Conservation (phyloP, 2,113 vertebrate species). For the Pseudolaguvia tuberculata region DNA sequence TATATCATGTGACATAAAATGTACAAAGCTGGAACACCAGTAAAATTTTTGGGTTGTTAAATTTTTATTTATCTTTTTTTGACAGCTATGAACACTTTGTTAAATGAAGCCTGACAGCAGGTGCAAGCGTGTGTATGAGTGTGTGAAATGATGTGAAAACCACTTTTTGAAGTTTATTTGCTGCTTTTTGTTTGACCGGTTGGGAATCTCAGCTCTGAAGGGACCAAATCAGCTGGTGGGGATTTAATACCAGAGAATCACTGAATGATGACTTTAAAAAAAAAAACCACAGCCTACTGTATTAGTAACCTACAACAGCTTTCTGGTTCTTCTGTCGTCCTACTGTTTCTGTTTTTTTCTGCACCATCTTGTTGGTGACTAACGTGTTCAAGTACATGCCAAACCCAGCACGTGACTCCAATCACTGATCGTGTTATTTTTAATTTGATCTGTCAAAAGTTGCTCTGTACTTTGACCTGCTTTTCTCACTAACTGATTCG, state of each 20-base stretch:
- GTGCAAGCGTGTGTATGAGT: slow-evolving; percentile 33
- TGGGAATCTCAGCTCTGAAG: slow-evolving; percentile 64
- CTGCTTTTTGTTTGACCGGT: slow-evolving; percentile 58
- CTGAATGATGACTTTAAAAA: slow-evolving; percentile 59
- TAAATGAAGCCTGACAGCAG: slow-evolving; percentile 52
- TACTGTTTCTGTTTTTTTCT: slow-evolving; percentile 35
- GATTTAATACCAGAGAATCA: slow-evolving; percentile 60
- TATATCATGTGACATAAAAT: slow-evolving; percentile 70
- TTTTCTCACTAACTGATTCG: neutral
- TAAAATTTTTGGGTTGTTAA: slow-evolving; percentile 69
- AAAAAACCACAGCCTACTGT: slow-evolving; percentile 52
- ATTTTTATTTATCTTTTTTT: slow-evolving; percentile 70
- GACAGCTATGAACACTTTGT: slow-evolving; percentile 53
- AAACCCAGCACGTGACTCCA: neutral
- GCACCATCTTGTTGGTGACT: no score
- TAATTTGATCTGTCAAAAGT: neutral
- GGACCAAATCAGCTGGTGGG: slow-evolving; percentile 67
- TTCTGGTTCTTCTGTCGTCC: slow-evolving; percentile 41
- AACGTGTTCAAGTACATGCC: neutral
- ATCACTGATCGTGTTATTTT: neutral
- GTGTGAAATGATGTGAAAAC: slow-evolving; percentile 51
- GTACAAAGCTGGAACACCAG: slow-evolving; percentile 72
- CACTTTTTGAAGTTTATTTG: slow-evolving; percentile 63
- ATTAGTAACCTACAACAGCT: slow-evolving; percentile 61
- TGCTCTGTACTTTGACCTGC: neutral